Evolutionary conservation across 1,140 invertebrate species (phyloP), one percentile per base, ranked within the genome.

Genomic region (Caerostris extrusa): DNA sequence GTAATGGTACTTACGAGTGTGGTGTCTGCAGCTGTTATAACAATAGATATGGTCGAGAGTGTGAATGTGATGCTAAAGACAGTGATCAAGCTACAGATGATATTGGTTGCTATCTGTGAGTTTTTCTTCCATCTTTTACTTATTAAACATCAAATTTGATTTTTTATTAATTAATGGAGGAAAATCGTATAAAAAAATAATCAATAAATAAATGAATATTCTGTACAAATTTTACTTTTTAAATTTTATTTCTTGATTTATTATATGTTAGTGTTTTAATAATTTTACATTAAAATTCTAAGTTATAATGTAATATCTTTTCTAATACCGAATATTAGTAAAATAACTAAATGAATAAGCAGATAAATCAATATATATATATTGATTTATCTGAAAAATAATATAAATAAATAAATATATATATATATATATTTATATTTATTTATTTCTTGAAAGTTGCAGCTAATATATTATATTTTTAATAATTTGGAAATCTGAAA

Each of bases 1-100:
- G 95, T 19, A 95, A 95, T 94, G 96, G 96, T 57, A 96, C 96
- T 82, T 95, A 96, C 93, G 97, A 97, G 95, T 99, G 98, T 96
- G 99, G 98, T 81, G 97, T 99, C 94, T 99, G 99, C 95, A 97
- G 97, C 94, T 99, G 99, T 96, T 96, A 97, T 94, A 96, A 97
- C 7, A 97, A 97, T 64, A 97, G 97, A 95, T 98, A 98, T 95
- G 99, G 99, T 82, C 97, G 97, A 95, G 97, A 96, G 88, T 99
- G 99, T 96, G 98, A 99, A 96, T 99, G 98, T 95, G 97, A 97
- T 77, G 64, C 90, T 10, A 95, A 95, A 88, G 95, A 95, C 53
- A 94, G 87, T 10, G 91, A 95, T 91, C 94, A 88, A 12, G 89
- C 94, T 19, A 95, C 91, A 82, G 95, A 94, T 89, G 94, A 94